Percentiles rank a stretch among this genome's conserved stretches.
phyloP scores from a whole-genome alignment of 2,113 vertebrate species.

The Heptranchias perlo region DNA sequence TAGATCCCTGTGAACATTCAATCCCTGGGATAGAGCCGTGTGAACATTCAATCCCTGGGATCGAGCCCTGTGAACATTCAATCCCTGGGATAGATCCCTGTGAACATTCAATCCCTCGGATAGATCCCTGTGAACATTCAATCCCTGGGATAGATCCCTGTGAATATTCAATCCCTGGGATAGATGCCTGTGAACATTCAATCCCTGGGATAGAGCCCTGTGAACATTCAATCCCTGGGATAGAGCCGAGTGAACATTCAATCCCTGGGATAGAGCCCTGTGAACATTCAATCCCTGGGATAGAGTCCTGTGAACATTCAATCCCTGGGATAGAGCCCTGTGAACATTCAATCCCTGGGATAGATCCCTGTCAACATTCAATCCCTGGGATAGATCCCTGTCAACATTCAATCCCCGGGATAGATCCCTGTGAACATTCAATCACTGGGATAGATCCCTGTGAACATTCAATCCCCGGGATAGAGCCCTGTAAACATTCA shows the following conservation, averaged over 20 bases:
- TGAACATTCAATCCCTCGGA: too few species aligned
- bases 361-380: neutral
- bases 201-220: neutral
- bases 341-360: neutral
- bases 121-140: neutral
- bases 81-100: neutral
- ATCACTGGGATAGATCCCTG: neutral
- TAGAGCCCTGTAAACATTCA: neutral
- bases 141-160: neutral
- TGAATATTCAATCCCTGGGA: neutral
- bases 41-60: neutral
- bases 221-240: neutral
- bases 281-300: neutral
- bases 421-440: neutral
- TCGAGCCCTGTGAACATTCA: neutral
- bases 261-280: neutral
- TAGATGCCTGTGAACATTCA: neutral
- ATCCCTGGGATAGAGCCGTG: neutral
- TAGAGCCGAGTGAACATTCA: neutral
- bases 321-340: neutral
- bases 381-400: neutral
- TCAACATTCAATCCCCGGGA: neutral
- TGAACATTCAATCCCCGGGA: neutral
- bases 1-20: neutral
- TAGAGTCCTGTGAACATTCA: neutral